Evolutionary conservation across 2,113 vertebrate genomes (phyloP).

Genomic region (Picathartes gymnocephalus): DNA sequence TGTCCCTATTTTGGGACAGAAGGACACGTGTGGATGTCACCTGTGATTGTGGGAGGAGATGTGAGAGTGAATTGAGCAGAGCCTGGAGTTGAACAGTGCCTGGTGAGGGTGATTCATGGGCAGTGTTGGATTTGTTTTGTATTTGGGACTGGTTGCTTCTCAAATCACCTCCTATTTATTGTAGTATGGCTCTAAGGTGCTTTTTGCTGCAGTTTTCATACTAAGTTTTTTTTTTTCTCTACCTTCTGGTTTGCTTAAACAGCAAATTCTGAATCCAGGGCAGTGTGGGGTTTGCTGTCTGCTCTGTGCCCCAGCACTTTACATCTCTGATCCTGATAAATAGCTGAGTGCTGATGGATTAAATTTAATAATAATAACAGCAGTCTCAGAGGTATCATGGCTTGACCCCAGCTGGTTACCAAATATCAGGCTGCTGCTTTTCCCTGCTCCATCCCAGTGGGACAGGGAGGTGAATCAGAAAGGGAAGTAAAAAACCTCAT

Average conservation of each 20-base stretch:
- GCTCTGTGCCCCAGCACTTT: background rate
- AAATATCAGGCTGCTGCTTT: background rate
- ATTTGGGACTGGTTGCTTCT: background rate
- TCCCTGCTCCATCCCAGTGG: background rate
- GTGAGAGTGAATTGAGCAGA: background rate
- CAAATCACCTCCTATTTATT: background rate
- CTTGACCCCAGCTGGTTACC: background rate
- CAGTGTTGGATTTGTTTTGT: background rate
- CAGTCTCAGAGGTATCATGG: background rate
- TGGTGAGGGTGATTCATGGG: background rate
- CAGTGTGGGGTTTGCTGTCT: background rate
- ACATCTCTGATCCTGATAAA: background rate
- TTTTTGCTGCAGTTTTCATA: background rate
- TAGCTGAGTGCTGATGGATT: background rate
- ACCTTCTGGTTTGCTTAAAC: background rate
- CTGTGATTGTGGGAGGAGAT: background rate
- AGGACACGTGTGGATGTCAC: rapidly evolving
- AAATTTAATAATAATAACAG: background rate
- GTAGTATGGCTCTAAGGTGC: background rate
- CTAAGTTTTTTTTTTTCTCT: background rate
- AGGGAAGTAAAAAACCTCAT: background rate
- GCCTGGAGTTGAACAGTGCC: background rate
- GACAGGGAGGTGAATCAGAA: background rate
- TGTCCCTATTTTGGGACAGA: background rate
- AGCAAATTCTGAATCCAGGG: background rate